These are phyloP conservation scores for Stratiolaelaps scimitus DNA, from an alignment of 1,140 invertebrate species.

Conservation along the genomic window DNA sequence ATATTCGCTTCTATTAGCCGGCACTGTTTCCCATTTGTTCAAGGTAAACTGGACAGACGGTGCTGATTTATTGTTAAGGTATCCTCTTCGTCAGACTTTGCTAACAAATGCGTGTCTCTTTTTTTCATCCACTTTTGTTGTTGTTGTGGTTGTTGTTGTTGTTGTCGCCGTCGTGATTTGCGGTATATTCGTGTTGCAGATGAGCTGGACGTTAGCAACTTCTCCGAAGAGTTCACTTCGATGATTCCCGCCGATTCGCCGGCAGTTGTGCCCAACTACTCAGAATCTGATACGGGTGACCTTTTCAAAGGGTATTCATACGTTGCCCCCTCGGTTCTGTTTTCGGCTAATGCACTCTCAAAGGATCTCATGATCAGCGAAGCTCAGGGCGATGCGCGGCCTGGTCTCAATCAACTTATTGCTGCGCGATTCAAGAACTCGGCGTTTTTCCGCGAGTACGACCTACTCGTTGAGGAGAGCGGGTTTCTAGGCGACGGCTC, in stretches of 20 bases:
- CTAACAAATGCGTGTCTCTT: no score
- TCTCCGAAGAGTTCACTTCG: slow-evolving; percentile 86
- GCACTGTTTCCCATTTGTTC: no score
- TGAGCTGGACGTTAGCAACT: slow-evolving; percentile 77
- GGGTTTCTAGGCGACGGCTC: slow-evolving; percentile 70
- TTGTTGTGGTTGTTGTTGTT: no score
- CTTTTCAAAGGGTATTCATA: slow-evolving; percentile 91
- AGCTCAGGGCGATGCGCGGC: slow-evolving; percentile 29
- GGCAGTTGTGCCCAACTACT: slow-evolving; percentile 54
- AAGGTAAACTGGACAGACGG: no score
- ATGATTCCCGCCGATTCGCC: slow-evolving; percentile 81
- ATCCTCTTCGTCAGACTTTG: no score
- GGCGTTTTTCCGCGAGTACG: slow-evolving; percentile 70
- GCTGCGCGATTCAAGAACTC: slow-evolving; percentile 53
- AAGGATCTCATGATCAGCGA: slow-evolving; percentile 34
- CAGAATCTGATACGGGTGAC: slow-evolving; percentile 58
- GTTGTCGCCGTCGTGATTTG: no score
- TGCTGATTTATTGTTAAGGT: no score
- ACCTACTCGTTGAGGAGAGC: slow-evolving; percentile 51
- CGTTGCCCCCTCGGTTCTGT: slow-evolving; percentile 78
- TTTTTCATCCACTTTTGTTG: no score
- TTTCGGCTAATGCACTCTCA: slow-evolving; percentile 55
- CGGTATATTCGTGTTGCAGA: background rate
- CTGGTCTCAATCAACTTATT: slow-evolving; percentile 39
- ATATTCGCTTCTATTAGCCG: no score